These are phyloP conservation scores for Trichogramma dendrolimi DNA, from an alignment of 2,888 invertebrate genomes.

Conservation along the genomic window DNA sequence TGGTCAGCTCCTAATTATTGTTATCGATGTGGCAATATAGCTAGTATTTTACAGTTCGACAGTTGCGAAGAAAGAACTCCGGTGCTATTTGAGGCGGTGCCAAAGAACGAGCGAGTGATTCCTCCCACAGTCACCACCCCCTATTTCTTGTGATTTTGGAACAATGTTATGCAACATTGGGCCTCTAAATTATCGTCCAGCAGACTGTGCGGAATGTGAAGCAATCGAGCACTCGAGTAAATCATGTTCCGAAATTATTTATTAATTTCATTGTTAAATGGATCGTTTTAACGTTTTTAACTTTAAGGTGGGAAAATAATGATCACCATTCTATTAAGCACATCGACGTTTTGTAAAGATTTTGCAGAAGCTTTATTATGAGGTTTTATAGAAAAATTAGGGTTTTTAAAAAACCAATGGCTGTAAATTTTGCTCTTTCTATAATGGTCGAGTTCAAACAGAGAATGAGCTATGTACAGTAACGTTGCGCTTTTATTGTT, in stretches of 20 bases:
- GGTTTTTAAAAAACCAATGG: constrained; percentile 13
- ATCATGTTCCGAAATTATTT: neutral
- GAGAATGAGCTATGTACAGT: constrained; percentile 35
- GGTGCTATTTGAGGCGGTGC: constrained; percentile 92
- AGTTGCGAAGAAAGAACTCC: constrained; percentile 72
- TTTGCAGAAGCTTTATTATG: constrained; percentile 25
- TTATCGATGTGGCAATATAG: constrained; percentile 97
- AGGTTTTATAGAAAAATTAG: constrained; percentile 25
- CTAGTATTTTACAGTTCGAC: constrained; percentile 89
- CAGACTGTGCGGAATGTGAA: constrained; percentile 13
- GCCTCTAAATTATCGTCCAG: constrained; percentile 13
- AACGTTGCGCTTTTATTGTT: constrained; percentile 42
- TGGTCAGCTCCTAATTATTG: constrained; percentile 99
- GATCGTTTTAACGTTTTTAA: too few relatives aligned
- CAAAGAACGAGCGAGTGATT: constrained; percentile 88
- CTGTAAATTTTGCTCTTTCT: constrained; percentile 18
- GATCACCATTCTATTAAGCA: constrained; percentile 18
- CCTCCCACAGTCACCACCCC: constrained; percentile 91
- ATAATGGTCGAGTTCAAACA: constrained; percentile 4
- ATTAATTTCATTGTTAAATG: neutral
- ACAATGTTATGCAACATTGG: neutral
- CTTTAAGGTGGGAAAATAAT: neutral
- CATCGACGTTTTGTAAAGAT: constrained; percentile 27
- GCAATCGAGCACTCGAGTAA: neutral
- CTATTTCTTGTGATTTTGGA: constrained; percentile 78